Evolutionary conservation across 2,797 vertebrate genomes (phyloP).

Genomic region (Hemitrygon akajei): DNA sequence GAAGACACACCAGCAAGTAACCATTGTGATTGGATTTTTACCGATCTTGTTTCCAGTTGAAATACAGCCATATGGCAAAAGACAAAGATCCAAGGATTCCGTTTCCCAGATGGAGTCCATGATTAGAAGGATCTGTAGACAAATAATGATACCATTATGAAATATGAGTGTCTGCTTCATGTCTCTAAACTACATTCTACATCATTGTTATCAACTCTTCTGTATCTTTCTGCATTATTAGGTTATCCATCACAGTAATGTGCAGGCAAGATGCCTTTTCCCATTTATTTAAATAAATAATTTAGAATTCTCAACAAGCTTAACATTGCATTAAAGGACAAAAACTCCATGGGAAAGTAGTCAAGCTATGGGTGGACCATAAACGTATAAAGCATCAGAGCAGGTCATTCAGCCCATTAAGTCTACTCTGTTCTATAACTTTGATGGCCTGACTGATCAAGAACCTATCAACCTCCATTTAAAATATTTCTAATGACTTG

Average conservation of each 20-base stretch:
- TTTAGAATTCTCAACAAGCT: not conserved
- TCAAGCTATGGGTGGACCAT: not conserved
- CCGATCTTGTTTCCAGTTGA: constrained; percentile 97
- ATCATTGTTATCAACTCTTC: not conserved
- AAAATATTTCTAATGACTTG: no score
- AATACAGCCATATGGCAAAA: constrained; percentile 93
- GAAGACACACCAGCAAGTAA: not conserved
- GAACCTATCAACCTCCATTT: no score
- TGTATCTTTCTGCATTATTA: not conserved
- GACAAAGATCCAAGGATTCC: constrained; percentile 85
- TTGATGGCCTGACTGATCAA: no score
- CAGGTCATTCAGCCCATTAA: no score
- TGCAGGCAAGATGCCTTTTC: no score
- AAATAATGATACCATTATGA: constrained; percentile 38
- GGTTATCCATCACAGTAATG: not conserved
- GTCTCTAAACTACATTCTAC: not conserved
- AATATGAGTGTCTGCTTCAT: not conserved
- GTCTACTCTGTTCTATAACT: no score
- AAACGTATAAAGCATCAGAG: no score
- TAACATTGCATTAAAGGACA: no score
- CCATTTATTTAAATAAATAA: not conserved
- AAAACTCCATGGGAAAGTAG: not conserved
- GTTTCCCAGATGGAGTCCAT: constrained; percentile 98
- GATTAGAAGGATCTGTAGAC: constrained; percentile 81
- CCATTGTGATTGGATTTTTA: constrained; percentile 45